Conservation (phyloP, 2,888 invertebrate genomes). For the Alcis repandata region DNA sequence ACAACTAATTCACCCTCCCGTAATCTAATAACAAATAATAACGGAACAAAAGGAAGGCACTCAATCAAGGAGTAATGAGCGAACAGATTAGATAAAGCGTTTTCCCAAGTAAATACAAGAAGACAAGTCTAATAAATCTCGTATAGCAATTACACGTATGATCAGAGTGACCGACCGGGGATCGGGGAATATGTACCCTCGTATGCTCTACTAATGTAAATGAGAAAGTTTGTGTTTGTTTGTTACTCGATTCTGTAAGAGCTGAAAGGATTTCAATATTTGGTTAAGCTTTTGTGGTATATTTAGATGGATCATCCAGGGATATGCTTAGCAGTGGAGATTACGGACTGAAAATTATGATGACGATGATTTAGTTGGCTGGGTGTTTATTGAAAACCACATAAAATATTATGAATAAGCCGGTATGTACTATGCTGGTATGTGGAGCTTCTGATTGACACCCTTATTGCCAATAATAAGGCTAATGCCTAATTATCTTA, state of each 20-base stretch:
- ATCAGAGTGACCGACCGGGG: constrained; percentile 59
- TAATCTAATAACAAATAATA: constrained; percentile 73
- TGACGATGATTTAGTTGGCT: no score
- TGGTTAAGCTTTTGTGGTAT: background rate
- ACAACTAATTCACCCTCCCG: constrained; percentile 44
- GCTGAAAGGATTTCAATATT: background rate
- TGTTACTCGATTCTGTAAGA: background rate
- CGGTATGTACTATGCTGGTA: no score
- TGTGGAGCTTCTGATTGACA: no score
- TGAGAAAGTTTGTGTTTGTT: background rate
- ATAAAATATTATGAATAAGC: no score
- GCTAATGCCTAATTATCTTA: no score
- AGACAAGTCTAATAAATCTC: constrained; percentile 78
- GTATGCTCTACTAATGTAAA: background rate
- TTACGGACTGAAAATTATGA: no score
- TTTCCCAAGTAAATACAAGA: constrained; percentile 64
- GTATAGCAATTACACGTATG: constrained; percentile 79
- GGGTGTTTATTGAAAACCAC: no score
- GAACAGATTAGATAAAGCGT: constrained; percentile 79
- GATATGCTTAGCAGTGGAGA: no score
- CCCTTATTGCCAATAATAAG: no score
- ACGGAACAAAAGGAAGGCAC: constrained; percentile 67
- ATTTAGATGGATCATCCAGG: no score
- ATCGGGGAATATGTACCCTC: constrained; percentile 5
- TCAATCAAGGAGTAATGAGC: constrained; percentile 76